Percentiles rank a stretch among this genome's conserved stretches.
phyloP scores from a whole-genome alignment of 2,888 invertebrate species.

The Tricholauxania praeusta region DNA sequence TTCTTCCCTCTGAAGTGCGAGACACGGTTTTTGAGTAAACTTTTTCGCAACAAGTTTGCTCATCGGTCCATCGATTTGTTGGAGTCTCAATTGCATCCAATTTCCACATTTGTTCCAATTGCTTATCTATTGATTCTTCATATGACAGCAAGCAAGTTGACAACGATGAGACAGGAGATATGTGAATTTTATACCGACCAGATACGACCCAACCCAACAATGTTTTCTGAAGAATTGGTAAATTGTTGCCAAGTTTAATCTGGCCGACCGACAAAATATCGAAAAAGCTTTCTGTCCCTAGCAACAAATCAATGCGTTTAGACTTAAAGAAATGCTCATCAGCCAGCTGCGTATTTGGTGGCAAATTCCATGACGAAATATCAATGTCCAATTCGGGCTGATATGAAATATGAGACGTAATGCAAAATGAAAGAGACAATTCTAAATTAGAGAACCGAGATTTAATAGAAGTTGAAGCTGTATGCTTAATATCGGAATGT shows the following conservation, averaged over 20 bases:
- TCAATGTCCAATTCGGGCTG: slow-evolving; percentile 45
- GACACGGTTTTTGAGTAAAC: no score
- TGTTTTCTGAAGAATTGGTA: slow-evolving; percentile 47
- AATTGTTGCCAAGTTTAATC: slow-evolving; percentile 34
- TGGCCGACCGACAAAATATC: slow-evolving; percentile 21
- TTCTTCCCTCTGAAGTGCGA: no score
- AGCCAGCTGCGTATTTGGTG: no score
- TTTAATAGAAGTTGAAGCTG: slow-evolving; percentile 37
- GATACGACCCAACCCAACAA: slow-evolving; percentile 46
- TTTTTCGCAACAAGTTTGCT: neutral
- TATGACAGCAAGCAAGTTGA: slow-evolving; percentile 15
- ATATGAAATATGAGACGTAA: slow-evolving; percentile 45
- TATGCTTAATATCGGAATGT: slow-evolving; percentile 35
- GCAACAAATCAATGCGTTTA: slow-evolving; percentile 41
- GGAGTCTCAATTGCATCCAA: no score
- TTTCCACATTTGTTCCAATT: no score
- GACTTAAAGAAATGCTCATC: no score
- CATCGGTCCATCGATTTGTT: neutral
- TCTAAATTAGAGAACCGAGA: slow-evolving; percentile 38
- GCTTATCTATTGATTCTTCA: slow-evolving; percentile 7
- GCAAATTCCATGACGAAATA: no score
- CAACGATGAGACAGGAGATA: neutral
- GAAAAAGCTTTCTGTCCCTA: slow-evolving; percentile 42
- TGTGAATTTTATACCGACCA: slow-evolving; percentile 30
- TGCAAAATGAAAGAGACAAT: slow-evolving; percentile 37